Percentiles rank a stretch among this genome's conserved stretches.
Evolutionary conservation across 2,888 invertebrate genomes (phyloP).

Genomic region (Marronus borbonicus): DNA sequence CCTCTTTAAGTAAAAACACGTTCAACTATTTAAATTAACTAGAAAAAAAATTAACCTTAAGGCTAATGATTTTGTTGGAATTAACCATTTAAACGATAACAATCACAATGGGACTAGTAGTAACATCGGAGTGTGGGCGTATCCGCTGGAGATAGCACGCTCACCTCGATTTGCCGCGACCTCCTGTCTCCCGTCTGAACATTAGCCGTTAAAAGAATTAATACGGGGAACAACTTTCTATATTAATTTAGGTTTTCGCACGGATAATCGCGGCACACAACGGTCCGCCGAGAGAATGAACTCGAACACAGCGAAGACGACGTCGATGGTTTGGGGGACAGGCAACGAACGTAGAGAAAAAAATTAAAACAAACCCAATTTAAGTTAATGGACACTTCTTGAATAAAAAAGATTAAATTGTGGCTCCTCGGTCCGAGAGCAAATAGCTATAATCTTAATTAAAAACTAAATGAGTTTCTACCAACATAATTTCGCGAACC

Average conservation of each 20-base stretch:
- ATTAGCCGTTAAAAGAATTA: conserved; percentile 26
- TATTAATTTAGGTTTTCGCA: conserved; percentile 40
- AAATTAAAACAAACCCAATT: conserved; percentile 54
- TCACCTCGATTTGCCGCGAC: conserved; percentile 12
- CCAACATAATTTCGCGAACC: conserved; percentile 59
- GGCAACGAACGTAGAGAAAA: conserved; percentile 46
- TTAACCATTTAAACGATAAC: conserved; percentile 18
- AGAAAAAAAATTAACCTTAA: not conserved
- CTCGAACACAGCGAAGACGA: conserved; percentile 27
- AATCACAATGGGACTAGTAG: conserved; percentile 14
- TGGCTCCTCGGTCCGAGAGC: conserved; percentile 60
- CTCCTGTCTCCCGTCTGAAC: conserved; percentile 7
- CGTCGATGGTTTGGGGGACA: conserved; percentile 17
- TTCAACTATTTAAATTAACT: not conserved
- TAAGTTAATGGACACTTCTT: conserved; percentile 54
- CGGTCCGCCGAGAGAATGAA: conserved; percentile 27
- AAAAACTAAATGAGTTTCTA: conserved; percentile 63
- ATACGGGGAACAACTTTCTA: conserved; percentile 43
- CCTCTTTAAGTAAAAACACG: not conserved
- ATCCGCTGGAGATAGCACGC: not conserved
- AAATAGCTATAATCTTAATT: conserved; percentile 63
- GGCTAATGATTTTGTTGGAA: conserved; percentile 11
- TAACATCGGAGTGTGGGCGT: conserved; percentile 1
- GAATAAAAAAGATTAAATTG: conserved; percentile 59
- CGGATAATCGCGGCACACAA: conserved; percentile 30